phyloP scores from a whole-genome alignment of 2,797 vertebrate species.

The Euphonia xanthogaster region DNA sequence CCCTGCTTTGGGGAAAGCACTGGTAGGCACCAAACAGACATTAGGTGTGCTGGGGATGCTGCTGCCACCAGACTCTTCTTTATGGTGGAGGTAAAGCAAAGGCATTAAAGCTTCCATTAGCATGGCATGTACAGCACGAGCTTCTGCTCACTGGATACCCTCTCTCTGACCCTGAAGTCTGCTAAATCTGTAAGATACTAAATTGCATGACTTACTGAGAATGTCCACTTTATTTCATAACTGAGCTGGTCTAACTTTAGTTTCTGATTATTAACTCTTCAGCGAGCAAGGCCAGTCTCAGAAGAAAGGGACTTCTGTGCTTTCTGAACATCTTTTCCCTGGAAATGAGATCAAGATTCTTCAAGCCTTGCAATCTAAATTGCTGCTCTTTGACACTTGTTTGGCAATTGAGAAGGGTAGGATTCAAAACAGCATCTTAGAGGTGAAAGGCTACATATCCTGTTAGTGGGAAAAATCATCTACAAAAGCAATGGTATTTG shows the following conservation, averaged over 20 bases:
- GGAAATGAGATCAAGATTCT: constrained; percentile 10
- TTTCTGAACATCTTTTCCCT: not conserved
- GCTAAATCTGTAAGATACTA: not conserved
- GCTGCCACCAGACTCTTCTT: not conserved
- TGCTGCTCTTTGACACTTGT: constrained; percentile 39
- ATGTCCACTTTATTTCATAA: not conserved
- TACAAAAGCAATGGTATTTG: constrained; percentile 33
- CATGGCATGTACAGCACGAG: rapidly evolving
- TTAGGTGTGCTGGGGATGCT: not conserved
- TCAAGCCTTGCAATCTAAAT: not conserved
- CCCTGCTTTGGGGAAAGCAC: not conserved
- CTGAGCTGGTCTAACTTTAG: not conserved
- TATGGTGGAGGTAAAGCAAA: not conserved
- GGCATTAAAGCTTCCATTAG: not conserved
- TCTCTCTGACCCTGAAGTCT: not conserved
- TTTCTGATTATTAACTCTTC: not conserved
- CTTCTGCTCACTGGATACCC: not conserved
- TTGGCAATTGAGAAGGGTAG: constrained; percentile 22
- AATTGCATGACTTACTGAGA: not conserved
- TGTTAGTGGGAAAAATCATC: constrained; percentile 58
- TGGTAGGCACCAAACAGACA: not conserved
- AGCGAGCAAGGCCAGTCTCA: not conserved
- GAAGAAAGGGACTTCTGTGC: not conserved
- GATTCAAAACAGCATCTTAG: constrained; percentile 48
- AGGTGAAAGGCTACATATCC: constrained; percentile 66